A percentile compares a stretch with the other conserved stretches of the same genome.
Conservation (phyloP, 2,888 invertebrate species). For the Xestia c-nigrum region DNA sequence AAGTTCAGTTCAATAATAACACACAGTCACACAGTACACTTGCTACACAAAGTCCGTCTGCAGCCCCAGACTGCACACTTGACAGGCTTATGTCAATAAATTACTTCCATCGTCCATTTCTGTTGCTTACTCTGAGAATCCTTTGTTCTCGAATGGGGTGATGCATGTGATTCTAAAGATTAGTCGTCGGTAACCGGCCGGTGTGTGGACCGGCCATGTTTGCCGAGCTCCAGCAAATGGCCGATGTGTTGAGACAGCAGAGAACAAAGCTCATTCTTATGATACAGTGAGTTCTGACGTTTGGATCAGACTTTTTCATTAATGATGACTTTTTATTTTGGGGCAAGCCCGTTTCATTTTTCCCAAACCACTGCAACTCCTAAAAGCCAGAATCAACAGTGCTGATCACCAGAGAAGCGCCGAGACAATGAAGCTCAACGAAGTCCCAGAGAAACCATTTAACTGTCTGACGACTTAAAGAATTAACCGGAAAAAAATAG, state of each 20-base stretch:
- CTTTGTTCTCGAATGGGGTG: not conserved
- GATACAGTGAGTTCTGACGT: not conserved
- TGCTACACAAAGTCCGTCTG: not conserved
- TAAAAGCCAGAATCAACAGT: no score
- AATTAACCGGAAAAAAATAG: no score
- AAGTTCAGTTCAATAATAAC: not conserved
- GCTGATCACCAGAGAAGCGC: no score
- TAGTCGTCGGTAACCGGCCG: not conserved
- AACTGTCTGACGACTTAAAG: no score
- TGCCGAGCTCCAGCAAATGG: not conserved
- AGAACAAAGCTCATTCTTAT: not conserved
- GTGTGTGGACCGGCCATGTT: not conserved
- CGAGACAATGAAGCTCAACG: no score
- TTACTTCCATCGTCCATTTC: slow-evolving; percentile 1
- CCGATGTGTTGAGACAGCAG: not conserved
- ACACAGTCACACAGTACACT: not conserved
- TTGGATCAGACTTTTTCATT: not conserved
- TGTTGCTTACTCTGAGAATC: slow-evolving; percentile 6
- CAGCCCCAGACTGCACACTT: not conserved
- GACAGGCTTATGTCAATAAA: slow-evolving; percentile 2
- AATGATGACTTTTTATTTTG: not conserved
- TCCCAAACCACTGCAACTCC: no score
- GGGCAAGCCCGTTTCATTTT: no score
- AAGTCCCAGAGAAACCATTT: no score
- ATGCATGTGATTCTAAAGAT: slow-evolving; percentile 7